Conservation (phyloP, 2,888 invertebrate genomes). For the Ectropis crepuscularia region DNA sequence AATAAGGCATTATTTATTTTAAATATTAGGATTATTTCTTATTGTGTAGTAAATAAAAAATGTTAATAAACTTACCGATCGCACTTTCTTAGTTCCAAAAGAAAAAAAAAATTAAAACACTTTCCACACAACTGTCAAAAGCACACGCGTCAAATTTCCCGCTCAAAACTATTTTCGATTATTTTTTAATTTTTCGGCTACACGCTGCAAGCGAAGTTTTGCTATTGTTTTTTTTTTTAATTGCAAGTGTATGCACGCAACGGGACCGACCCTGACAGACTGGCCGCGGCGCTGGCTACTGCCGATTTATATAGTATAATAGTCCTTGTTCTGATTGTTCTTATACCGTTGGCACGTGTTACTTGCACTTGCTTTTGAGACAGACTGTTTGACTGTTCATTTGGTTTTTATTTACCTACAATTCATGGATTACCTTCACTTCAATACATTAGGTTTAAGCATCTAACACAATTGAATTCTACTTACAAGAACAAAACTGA, state of each 20-base stretch:
- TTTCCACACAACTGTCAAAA: constrained; percentile 32
- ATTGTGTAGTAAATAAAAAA: not conserved
- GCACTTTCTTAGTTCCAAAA: constrained; percentile 8
- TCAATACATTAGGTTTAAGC: not conserved
- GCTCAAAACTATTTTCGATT: constrained; percentile 30
- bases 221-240: constrained; percentile 35
- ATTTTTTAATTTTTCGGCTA: constrained; percentile 4
- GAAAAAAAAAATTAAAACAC: constrained; percentile 23
- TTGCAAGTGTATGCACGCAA: constrained; percentile 48
- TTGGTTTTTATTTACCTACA: not conserved
- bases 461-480: too few species aligned
- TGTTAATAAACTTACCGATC: constrained; percentile 24
- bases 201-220: constrained; percentile 9
- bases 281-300: constrained; percentile 55
- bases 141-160: constrained; percentile 36
- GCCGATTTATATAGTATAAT: constrained; percentile 59
- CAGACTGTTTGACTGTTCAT: constrained; percentile 17
- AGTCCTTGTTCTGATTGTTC: constrained; percentile 56
- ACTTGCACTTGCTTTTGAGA: constrained; percentile 19
- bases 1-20: too few species aligned
- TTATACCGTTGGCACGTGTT: constrained; percentile 27
- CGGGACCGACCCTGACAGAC: constrained; percentile 52
- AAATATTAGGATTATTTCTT: too few species aligned
- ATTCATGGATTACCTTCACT: not conserved
- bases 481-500: too few species aligned